Evolutionary conservation across 2,888 invertebrate genomes (phyloP), one percentile per base, ranked within the genome.

Genomic region (Drosophila melanosoma): DNA sequence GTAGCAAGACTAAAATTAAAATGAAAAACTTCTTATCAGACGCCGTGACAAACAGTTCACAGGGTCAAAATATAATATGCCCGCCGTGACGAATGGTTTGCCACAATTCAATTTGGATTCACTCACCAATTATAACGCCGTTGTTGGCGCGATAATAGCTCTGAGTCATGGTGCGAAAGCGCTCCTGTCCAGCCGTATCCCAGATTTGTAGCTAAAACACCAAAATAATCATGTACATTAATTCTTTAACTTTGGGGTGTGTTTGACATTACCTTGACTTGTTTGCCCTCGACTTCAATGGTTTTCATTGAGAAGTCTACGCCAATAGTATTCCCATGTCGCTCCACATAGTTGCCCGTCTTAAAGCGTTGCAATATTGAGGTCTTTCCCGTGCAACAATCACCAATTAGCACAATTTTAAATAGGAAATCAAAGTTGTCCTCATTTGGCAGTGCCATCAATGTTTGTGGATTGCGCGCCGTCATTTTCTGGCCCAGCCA

Each of bases 241-340:
- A 8, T 23, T 45, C 4, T 8, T 23, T 12, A 26, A 33, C 17
- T 63, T 29, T 6, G 1, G 1, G 8, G 0, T 4, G 26, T n/a
- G 6, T 1, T 33, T 94, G 98, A 3, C 1, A 20, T 65, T 94
- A 98, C 98, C 96, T 99, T 99, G 84, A 99, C 97, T 94, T 96
- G 96, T 93, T 99, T 99, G 61, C 97, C 97, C 93, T 99, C 98
- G 56, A 99, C 96, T 82, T 96, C 95, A 48, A 99, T 95, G 62
- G 98, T 99, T 95, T 99, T 99, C 98, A 99, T 99, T 74, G 98
- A 98, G 94, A 99, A 99, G 94, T 99, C 99, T 66, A 99, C 99
- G 77, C 99, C 99, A 92, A 99, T 99, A 56, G 99, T 99, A 92
- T 97, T 98, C 69, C 98, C 98, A 94, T 99, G 98, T 82, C 97